phyloP scores from a whole-genome alignment of 2,888 invertebrate genomes.

The Volucella inanis region DNA sequence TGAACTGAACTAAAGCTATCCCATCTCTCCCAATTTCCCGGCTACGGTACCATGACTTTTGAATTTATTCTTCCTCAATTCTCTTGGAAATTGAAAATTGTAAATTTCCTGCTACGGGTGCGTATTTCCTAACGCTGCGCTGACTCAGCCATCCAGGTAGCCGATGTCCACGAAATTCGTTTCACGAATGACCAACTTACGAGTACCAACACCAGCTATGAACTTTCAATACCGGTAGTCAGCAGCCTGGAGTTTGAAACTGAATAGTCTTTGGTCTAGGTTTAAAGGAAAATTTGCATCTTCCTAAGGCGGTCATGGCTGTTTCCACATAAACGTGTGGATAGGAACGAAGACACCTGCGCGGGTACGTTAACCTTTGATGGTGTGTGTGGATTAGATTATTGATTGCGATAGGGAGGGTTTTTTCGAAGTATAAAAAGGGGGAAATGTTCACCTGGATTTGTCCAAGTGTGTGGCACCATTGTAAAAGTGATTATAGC shows the following conservation, averaged over 20 bases:
- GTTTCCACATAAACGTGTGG: background rate
- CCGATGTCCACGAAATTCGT: slow-evolving; percentile 30
- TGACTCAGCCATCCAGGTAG: slow-evolving; percentile 37
- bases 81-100: slow-evolving; percentile 48
- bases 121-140: slow-evolving; percentile 23
- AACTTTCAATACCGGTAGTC: background rate
- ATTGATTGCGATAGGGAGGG: slow-evolving; percentile 14
- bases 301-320: background rate
- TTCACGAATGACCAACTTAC: slow-evolving; percentile 23
- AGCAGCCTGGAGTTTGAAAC: too few species aligned
- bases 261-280: background rate
- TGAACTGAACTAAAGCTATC: slow-evolving; percentile 14
- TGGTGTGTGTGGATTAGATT: slow-evolving; percentile 47
- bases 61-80: slow-evolving; percentile 16
- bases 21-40: slow-evolving; percentile 15
- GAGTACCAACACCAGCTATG: background rate
- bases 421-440: background rate
- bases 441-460: too few species aligned
- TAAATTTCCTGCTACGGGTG: slow-evolving; percentile 63
- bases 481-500: too few species aligned
- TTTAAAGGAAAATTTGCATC: slow-evolving; percentile 39
- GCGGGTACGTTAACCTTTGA: slow-evolving; percentile 39
- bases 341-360: slow-evolving; percentile 51
- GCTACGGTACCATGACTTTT: background rate
- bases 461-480: too few species aligned